phyloP scores from a whole-genome alignment of 2,797 vertebrate species.

The Buceros bicornis region DNA sequence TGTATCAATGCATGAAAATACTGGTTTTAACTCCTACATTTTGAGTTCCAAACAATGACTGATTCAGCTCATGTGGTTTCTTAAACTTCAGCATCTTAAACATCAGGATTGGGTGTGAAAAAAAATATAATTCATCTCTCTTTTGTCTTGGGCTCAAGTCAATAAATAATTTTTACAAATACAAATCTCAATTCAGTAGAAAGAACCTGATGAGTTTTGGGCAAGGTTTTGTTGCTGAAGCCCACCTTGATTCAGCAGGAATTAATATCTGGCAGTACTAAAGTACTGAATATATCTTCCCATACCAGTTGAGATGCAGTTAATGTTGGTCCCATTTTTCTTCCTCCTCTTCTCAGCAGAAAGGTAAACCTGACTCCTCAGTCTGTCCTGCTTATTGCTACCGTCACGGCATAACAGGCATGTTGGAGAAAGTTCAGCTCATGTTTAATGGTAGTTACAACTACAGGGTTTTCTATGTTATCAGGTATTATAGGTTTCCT shows the following conservation, averaged over 20 bases:
- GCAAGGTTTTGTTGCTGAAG: neutral
- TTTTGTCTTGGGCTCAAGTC: neutral
- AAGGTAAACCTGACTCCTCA: neutral
- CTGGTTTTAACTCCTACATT: neutral
- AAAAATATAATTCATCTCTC: neutral
- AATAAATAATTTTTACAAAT: neutral
- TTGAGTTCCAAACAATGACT: neutral
- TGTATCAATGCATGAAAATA: neutral
- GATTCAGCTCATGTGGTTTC: neutral
- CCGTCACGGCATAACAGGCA: fast-evolving
- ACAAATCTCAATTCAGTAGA: neutral
- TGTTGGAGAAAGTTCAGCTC: neutral
- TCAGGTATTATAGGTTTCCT: neutral
- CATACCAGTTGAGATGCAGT: neutral
- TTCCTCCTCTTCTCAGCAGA: neutral
- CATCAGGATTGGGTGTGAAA: neutral
- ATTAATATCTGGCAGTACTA: neutral
- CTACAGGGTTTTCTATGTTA: neutral
- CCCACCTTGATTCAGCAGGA: neutral
- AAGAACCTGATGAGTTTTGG: neutral
- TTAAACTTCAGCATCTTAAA: neutral
- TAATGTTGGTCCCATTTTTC: neutral
- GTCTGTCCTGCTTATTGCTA: neutral
- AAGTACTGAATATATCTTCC: neutral
- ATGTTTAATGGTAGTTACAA: neutral